Base-by-base conservation (phyloP, 2,113 vertebrate genomes). In the Percopsis transmontana region DNA sequence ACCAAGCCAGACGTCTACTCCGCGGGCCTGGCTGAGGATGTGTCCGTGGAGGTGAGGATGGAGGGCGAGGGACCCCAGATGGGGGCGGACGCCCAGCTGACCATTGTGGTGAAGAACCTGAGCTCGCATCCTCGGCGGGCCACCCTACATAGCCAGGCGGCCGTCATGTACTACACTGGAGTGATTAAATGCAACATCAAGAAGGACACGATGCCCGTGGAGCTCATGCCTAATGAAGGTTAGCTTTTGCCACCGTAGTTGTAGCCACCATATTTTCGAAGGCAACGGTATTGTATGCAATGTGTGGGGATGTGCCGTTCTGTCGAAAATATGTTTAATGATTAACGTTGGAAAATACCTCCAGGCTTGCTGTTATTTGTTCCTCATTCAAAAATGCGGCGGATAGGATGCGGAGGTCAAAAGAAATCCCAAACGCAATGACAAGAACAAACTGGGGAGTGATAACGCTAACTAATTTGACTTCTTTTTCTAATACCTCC, bases 91-190 rank as follows among this genome's bases (percentile, higher is more conserved):
- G 90, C 95, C 23, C 63, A 84, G 0, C 66, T 96, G 33, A 87
- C 53, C 0, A 92, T 94, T 67, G 6, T 87, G 71, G 63, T 94
- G 74, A 92, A 74, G 70, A 97, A 96, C 87, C 57, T 61, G 0
- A 85, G 94, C 73, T 66, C 86, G 7, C 74, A 91, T 39, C 80
- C 76, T 0, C 94, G 94, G 8, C 90, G 47, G 0, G 84, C 94
- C 41, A 92, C 86, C 6, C 91, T 97, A 55, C 92, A 93, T 73
- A 91, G 94, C 72, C 91, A 93, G 58, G 92, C 94, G 73, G 90
- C 90, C 0, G 91, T 95, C 70, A 94, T 96, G 89, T 96, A 89
- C 78, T 97, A 97, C 88, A 96, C 95, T 0, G 95, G 95, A 0
- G 93, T 97, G n/a, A 73, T 92, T 0, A 93, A 89, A 61, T 76